Conservation (phyloP, 2,888 invertebrate species). For the Clusia tigrina region DNA sequence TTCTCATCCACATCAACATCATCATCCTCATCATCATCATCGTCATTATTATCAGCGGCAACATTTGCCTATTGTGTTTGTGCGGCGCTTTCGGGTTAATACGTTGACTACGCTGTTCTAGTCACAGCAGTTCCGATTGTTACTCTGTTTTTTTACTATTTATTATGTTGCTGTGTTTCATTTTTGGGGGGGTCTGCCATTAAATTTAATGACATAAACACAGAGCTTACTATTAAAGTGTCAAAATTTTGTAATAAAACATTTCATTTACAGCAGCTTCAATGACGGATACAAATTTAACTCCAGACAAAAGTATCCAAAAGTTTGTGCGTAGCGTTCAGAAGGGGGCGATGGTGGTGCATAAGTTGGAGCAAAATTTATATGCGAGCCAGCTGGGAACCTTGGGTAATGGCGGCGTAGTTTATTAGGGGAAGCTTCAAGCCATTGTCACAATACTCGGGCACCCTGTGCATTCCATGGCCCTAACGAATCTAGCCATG, state of each 20-base stretch:
- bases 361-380: no score
- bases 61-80: neutral
- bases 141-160: neutral
- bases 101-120: neutral
- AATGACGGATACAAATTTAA: neutral
- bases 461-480: no score
- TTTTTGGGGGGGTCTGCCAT: slow-evolving; percentile 40
- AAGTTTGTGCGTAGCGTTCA: no score
- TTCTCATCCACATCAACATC: neutral
- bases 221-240: slow-evolving; percentile 7
- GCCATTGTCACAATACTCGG: no score
- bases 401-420: no score
- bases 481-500: no score
- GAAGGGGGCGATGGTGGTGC: no score
- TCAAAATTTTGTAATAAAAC: neutral
- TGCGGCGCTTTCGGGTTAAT: neutral
- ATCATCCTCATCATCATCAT: slow-evolving; percentile 27
- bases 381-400: no score
- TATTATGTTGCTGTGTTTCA: slow-evolving; percentile 1
- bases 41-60: slow-evolving; percentile 28
- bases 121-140: neutral
- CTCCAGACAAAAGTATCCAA: no score
- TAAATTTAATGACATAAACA: slow-evolving; percentile 60
- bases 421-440: no score
- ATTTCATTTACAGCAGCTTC: neutral